Evolutionary conservation across 2,797 vertebrate genomes (phyloP).

Genomic region (Dromococcyx pavoninus): DNA sequence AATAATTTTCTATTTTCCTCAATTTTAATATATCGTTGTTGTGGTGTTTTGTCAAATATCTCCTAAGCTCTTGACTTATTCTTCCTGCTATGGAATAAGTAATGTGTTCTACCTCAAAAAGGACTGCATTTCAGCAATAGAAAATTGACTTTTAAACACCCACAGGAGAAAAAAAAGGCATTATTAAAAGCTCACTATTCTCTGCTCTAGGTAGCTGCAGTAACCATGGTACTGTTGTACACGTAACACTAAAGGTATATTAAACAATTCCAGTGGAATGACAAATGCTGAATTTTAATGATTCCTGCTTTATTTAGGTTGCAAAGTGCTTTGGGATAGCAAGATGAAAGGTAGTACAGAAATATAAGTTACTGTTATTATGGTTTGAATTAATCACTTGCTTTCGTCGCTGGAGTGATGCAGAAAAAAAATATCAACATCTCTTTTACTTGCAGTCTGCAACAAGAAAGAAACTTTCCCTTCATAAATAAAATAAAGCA

Average conservation of each 20-base stretch:
- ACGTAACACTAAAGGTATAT: neutral
- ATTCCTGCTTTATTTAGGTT: slow-evolving; percentile 43
- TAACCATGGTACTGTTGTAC: slow-evolving; percentile 2
- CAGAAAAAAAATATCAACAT: slow-evolving; percentile 24
- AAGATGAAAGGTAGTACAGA: slow-evolving; percentile 34
- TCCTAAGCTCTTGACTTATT: neutral
- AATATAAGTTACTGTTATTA: slow-evolving; percentile 41
- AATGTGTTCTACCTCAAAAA: neutral
- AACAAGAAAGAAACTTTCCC: neutral
- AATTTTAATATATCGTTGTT: neutral
- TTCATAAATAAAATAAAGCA: neutral
- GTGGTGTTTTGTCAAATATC: neutral
- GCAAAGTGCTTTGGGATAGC: slow-evolving; percentile 48
- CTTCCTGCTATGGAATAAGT: neutral
- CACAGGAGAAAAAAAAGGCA: neutral
- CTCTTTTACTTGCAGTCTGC: slow-evolving; percentile 1
- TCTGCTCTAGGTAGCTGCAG: neutral
- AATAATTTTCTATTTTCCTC: neutral
- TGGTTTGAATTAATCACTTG: slow-evolving; percentile 46
- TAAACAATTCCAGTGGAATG: neutral
- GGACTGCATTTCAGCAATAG: neutral
- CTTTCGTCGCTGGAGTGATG: slow-evolving; percentile 3
- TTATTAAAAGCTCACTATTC: neutral
- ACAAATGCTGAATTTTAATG: slow-evolving; percentile 47
- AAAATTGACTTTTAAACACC: neutral